A percentile compares a stretch with the other conserved stretches of the same genome.
phyloP scores from a whole-genome alignment of 2,113 vertebrate species.

The Cettia cetti region DNA sequence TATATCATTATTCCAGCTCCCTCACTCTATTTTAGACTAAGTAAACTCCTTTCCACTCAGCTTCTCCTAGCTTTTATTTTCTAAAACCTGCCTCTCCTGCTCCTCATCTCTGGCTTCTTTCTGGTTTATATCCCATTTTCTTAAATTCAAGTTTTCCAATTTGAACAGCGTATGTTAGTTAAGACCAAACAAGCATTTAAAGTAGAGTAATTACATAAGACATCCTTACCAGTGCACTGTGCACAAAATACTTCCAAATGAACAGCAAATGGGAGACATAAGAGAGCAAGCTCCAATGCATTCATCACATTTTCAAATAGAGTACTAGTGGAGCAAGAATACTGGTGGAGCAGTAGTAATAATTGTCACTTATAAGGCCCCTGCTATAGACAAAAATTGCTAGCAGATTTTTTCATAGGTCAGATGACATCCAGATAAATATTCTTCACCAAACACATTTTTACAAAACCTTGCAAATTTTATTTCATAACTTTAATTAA shows the following conservation, averaged over 20 bases:
- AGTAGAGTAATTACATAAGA: slow-evolving; percentile 11
- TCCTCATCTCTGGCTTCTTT: background rate
- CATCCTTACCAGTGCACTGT: background rate
- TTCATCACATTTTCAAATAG: background rate
- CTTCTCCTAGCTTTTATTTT: background rate
- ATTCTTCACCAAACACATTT: background rate
- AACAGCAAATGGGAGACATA: background rate
- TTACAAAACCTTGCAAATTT: background rate
- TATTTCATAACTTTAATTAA: background rate
- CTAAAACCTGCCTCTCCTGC: background rate
- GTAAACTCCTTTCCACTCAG: background rate
- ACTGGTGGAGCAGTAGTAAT: background rate
- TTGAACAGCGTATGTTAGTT: background rate
- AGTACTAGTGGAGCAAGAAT: background rate
- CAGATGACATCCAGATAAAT: background rate
- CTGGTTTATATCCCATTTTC: background rate
- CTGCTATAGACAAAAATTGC: background rate
- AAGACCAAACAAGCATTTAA: background rate
- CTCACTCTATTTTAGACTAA: background rate
- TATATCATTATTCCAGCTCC: background rate
- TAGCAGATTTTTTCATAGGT: background rate
- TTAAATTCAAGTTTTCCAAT: background rate
- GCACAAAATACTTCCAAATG: slow-evolving; percentile 14
- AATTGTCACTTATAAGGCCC: background rate
- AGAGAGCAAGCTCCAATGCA: background rate